Evolutionary conservation across 2,888 invertebrate genomes (phyloP).

Genomic region (Polylopha cassiicola): DNA sequence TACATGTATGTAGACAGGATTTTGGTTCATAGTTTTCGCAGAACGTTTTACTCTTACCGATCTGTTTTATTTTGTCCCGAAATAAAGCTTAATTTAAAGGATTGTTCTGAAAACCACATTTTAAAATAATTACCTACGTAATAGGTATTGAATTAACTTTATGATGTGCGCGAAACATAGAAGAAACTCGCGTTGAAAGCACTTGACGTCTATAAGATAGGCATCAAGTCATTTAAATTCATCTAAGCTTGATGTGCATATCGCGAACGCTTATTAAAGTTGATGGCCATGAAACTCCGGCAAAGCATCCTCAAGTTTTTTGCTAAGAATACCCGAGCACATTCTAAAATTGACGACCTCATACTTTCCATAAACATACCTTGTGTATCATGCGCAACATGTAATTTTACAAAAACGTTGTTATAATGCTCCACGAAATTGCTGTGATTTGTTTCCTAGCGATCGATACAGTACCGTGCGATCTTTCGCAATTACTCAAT

Average conservation of each 20-base stretch:
- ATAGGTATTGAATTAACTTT: neutral
- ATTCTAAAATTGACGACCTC: conserved; percentile 40
- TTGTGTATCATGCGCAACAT: conserved; percentile 47
- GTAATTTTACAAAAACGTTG: conserved; percentile 68
- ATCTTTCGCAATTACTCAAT: conserved; percentile 62
- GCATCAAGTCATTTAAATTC: conserved; percentile 17
- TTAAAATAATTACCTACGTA: too few species aligned
- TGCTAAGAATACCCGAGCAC: conserved; percentile 25
- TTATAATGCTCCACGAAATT: conserved; percentile 63
- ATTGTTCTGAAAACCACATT: too few species aligned
- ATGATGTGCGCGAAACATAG: neutral
- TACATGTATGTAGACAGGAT: conserved; percentile 7
- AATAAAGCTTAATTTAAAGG: too few species aligned
- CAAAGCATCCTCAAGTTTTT: conserved; percentile 16
- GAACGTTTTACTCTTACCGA: neutral
- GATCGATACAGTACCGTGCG: conserved; percentile 45
- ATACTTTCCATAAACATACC: conserved; percentile 60
- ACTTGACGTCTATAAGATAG: neutral
- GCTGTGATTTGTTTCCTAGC: conserved; percentile 62
- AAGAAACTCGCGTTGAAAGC: neutral
- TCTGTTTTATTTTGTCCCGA: neutral
- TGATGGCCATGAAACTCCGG: conserved; percentile 18
- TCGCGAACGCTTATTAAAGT: conserved; percentile 18
- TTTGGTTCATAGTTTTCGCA: conserved; percentile 4
- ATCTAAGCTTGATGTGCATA: conserved; percentile 20